phyloP scores from a whole-genome alignment of 2,888 invertebrate genomes.

The Pandemis cinnamomeana region DNA sequence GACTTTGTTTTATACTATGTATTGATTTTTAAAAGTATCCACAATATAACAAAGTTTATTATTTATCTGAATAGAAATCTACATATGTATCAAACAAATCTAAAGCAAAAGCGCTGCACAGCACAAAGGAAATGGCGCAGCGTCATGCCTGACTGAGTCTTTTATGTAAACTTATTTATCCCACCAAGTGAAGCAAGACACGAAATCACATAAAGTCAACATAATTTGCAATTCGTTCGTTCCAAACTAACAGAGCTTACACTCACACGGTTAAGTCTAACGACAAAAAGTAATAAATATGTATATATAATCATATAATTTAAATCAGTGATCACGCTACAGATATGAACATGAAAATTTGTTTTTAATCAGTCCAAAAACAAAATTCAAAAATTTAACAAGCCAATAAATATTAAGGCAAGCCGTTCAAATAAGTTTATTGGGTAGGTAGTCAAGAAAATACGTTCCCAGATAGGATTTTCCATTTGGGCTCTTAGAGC shows the following conservation, averaged over 20 bases:
- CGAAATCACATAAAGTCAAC: constrained; percentile 31
- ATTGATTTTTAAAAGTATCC: constrained; percentile 3
- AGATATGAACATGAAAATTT: too few species aligned
- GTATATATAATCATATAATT: background rate
- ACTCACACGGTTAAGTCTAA: background rate
- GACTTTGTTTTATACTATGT: too few species aligned
- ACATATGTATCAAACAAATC: constrained; percentile 52
- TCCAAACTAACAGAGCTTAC: background rate
- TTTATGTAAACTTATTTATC: constrained; percentile 57
- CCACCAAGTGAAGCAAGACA: constrained; percentile 46
- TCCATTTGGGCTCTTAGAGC: background rate
- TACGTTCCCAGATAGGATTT: background rate
- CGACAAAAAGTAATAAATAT: background rate
- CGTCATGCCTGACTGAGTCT: constrained; percentile 62
- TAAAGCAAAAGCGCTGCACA: constrained; percentile 50
- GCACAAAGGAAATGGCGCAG: constrained; percentile 50
- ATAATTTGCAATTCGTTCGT: constrained; percentile 12
- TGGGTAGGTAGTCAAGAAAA: background rate
- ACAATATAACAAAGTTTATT: background rate
- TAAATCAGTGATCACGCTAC: too few species aligned
- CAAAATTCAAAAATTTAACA: background rate
- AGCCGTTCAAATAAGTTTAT: background rate
- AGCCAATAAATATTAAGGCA: background rate
- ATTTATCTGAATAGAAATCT: constrained; percentile 40
- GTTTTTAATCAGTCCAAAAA: too few species aligned